Percentiles rank a stretch among this genome's conserved stretches.
Evolutionary conservation across 2,888 invertebrate genomes (phyloP).

Genomic region (Mesorhabditis spiculigera): DNA sequence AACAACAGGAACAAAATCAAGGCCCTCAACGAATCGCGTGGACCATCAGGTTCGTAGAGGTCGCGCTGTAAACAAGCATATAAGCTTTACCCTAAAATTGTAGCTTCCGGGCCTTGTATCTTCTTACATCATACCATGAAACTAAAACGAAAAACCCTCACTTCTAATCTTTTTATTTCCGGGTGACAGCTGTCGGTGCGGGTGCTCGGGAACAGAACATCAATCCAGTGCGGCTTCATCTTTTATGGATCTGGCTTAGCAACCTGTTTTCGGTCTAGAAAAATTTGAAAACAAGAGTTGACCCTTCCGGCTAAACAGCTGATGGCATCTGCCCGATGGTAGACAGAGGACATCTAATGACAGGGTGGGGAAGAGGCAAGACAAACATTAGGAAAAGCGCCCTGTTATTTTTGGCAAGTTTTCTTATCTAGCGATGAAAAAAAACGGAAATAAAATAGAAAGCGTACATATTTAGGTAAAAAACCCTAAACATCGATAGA

Average conservation of each 20-base stretch:
- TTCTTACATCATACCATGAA: background rate
- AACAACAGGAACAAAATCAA: conserved; percentile 53
- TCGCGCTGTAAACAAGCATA: no score
- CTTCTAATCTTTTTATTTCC: background rate
- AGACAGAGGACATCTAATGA: no score
- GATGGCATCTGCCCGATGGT: no score
- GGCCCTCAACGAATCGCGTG: conserved; percentile 50
- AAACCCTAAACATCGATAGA: no score
- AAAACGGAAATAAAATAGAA: background rate
- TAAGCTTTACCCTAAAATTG: no score
- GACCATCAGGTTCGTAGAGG: background rate
- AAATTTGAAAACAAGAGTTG: no score
- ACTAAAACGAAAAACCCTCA: background rate
- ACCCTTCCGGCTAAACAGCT: no score
- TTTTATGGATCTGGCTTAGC: background rate
- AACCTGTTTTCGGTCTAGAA: no score
- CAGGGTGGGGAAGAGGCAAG: no score
- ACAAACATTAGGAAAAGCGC: no score
- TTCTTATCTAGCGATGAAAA: background rate
- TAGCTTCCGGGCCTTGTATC: no score
- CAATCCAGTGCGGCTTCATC: background rate
- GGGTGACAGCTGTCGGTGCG: background rate
- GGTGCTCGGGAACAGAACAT: conserved; percentile 5
- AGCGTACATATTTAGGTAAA: background rate
- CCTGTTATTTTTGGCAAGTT: background rate